These are phyloP conservation scores for Zaprionus taronus DNA, from an alignment of 1,140 invertebrate genomes.

Conservation along the genomic window DNA sequence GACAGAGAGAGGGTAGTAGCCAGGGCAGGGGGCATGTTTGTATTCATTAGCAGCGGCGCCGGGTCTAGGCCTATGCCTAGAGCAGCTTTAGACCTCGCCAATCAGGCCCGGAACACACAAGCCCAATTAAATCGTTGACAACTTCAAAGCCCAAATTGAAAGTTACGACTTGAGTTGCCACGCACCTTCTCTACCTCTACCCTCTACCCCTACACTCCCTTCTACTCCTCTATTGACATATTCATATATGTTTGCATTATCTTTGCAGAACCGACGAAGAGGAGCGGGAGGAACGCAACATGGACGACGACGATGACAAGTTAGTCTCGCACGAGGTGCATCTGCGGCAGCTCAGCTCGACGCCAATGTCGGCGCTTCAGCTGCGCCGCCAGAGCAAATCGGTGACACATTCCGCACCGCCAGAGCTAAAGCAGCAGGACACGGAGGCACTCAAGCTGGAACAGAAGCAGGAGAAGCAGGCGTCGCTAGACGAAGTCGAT, in stretches of 20 bases:
- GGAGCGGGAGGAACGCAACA: slow-evolving; percentile 58
- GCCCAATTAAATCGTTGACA: slow-evolving; percentile 39
- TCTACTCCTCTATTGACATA: neutral
- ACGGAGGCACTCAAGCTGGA: slow-evolving; percentile 2
- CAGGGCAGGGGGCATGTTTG: slow-evolving; percentile 27
- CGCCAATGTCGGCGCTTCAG: slow-evolving; percentile 60
- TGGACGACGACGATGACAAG: slow-evolving; percentile 77
- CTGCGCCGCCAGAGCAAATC: slow-evolving; percentile 60
- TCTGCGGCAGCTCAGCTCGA: slow-evolving; percentile 72
- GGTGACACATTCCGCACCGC: slow-evolving; percentile 62
- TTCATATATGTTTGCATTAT: neutral
- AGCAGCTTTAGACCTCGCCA: slow-evolving; percentile 3
- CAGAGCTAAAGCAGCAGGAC: slow-evolving; percentile 55
- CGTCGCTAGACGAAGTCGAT: slow-evolving; percentile 31
- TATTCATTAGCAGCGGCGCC: slow-evolving; percentile 41
- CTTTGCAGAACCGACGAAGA: slow-evolving; percentile 42
- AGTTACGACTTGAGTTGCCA: slow-evolving; percentile 25
- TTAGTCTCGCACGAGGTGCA: slow-evolving; percentile 77
- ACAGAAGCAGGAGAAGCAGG: slow-evolving; percentile 8
- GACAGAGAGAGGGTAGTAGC: no score
- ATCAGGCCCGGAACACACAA: slow-evolving; percentile 27
- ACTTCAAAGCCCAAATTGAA: slow-evolving; percentile 65
- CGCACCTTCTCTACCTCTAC: neutral
- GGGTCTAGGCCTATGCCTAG: neutral
- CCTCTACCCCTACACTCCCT: neutral